Evolutionary conservation across 2,888 invertebrate species (phyloP), one percentile per base, ranked within the genome.

Genomic region (Lymantria dispar): DNA sequence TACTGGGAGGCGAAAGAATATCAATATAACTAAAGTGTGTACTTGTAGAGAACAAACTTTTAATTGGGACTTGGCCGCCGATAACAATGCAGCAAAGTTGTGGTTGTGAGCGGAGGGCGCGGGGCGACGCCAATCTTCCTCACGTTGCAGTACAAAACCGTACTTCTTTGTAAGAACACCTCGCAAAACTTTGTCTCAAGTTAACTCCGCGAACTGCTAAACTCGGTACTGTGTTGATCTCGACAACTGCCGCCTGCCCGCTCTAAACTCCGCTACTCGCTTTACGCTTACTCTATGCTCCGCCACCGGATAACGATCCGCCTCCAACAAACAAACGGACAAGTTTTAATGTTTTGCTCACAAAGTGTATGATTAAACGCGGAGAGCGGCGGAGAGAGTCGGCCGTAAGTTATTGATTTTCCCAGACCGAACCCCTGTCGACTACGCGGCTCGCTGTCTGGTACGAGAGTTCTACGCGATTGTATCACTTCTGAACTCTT

Each of bases 321-420:
- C 85, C 85, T 83, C 86, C 83, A 74, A 85, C 87, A 88, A 90
- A 90, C 90, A 90, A 90, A 90, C 89, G 90, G 86, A 89, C 89
- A 90, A 90, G 89, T 90, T 91, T 90, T 90, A 91, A 90, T 90
- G 90, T 91, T 90, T 90, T 89, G 90, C 89, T 90, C 90, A 88
- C 89, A 88, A 90, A 91, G 90, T 91, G 91, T 90, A 90, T 91
- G 90, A 91, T 91, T 91, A 91, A 90, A 89, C 89, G 89, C 87
- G 86, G 88, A 90, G 90, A 90, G 89, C 88, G 88, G 83, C 84
- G 83, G 86, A 87, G 90, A 89, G 90, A 88, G 85, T 85, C 87
- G 88, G 87, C 87, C 91, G 91, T 91, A 87, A 92, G 90, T 92
- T 92, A 92, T 92, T 92, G 92, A 92, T 92, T 92, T 92, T 92